phyloP scores from a whole-genome alignment of 35 echinoderm and acorn worm genomes.

The Acanthaster planci region DNA sequence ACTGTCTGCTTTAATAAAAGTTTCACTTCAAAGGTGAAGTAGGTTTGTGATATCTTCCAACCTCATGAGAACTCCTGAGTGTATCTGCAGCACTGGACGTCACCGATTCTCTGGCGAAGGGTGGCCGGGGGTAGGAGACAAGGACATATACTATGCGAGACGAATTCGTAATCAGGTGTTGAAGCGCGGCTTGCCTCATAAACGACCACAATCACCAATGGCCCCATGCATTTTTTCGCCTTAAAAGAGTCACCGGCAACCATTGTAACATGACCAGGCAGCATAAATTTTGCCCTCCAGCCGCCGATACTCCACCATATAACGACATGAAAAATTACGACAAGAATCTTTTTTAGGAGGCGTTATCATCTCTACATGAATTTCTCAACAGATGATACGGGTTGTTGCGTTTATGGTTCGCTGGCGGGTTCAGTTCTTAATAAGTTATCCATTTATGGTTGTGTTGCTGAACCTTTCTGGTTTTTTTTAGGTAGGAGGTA shows the following conservation, averaged over 20 bases:
- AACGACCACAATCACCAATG: neutral
- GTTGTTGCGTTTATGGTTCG: conserved; percentile 10
- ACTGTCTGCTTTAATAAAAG: no score
- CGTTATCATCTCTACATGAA: neutral
- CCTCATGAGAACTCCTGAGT: no score
- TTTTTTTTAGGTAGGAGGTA: neutral
- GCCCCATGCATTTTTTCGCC: neutral
- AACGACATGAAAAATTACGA: neutral
- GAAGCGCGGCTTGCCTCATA: neutral
- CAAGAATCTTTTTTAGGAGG: neutral
- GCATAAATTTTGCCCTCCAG: no score
- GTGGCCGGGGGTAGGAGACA: no score
- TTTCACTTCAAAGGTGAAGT: no score
- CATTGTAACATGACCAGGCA: neutral
- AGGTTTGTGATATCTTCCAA: no score
- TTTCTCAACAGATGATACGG: conserved; percentile 9
- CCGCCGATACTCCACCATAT: neutral
- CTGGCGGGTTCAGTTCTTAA: neutral
- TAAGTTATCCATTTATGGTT: conserved; percentile 6
- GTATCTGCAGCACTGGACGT: no score
- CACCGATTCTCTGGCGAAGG: no score
- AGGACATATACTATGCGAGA: neutral
- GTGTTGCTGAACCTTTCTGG: neutral
- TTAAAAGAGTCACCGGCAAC: neutral
- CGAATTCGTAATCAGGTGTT: conserved; percentile 9